Evolutionary conservation across 2,113 vertebrate species (phyloP), one percentile per base, ranked within the genome.

Genomic region (Hyaena hyaena): DNA sequence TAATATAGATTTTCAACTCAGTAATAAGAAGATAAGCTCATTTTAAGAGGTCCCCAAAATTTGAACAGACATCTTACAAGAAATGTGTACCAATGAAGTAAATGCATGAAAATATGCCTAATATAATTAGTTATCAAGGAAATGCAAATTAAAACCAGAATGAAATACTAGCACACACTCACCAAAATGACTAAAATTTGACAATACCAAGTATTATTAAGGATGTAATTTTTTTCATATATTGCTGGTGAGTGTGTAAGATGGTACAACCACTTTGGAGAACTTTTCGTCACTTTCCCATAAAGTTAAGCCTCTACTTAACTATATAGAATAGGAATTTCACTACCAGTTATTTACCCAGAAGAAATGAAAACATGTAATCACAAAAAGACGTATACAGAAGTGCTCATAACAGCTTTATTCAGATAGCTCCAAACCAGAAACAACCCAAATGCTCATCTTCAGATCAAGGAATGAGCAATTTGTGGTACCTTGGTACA

Each of bases 1-100:
- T 77, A 45, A 28, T 76, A 88, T 69, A 61, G 26, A 39, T 92
- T 80, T 80, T 21, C n/a, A 92, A 65, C 19, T 84, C 68, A 69
- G 15, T 65, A 92, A n/a, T 39, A 76, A 86, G 24, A 84, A 58
- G 23, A 85, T 33, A 85, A 61, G 8, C 24, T 11, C 31, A 48
- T 83, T 31, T 11, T 16, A 35, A 93, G 65, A 81, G n/a, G n/a
- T 33, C 24, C 82, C 73, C 81, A 43, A 28, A 74, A 88, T 88
- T 87, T 82, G 45, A 88, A 76, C 23, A 95, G 43, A 65, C 7
- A 79, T 23, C 23, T 87, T 43, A 61, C 71, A 45, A 91, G 77
- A 95, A 91, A 19, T 95, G 86, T 50, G 33, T 80, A 61, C 55
- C 58, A 69, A 63, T 33, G 53, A 92, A 92, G 39, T 87, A 28